phyloP scores from a whole-genome alignment of 2,797 vertebrate species.

The Acanthiza pusilla region DNA sequence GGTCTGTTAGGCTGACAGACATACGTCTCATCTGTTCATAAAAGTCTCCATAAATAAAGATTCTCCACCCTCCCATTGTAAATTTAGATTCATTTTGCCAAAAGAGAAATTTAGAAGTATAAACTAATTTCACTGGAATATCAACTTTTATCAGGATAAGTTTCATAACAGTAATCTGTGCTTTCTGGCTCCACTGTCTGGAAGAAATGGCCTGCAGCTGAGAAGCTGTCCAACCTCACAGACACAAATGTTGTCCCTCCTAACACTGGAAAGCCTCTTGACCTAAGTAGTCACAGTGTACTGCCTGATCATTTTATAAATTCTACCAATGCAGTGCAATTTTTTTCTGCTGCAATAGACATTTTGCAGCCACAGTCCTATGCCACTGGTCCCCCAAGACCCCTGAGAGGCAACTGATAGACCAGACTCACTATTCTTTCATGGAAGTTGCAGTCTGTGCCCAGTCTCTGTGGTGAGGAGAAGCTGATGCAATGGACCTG shows the following conservation, averaged over 20 bases:
- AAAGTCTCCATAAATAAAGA: neutral
- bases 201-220: neutral
- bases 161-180: neutral
- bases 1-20: neutral
- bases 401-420: neutral
- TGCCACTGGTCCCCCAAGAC: no score
- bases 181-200: neutral
- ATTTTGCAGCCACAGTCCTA: neutral
- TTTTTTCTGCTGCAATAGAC: neutral
- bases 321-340: fast-evolving
- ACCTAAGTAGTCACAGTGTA: neutral
- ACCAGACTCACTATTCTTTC: neutral
- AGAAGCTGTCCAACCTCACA: neutral
- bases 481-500: neutral
- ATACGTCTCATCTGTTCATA: neutral
- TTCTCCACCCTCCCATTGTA: neutral
- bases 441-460: neutral
- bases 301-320: neutral
- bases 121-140: neutral
- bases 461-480: fast-evolving
- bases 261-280: neutral
- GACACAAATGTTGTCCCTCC: neutral
- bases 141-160: neutral
- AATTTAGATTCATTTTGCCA: neutral
- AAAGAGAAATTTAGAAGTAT: neutral